Conservation (phyloP, 2,888 invertebrate genomes). For the Carterocephalus palaemon region DNA sequence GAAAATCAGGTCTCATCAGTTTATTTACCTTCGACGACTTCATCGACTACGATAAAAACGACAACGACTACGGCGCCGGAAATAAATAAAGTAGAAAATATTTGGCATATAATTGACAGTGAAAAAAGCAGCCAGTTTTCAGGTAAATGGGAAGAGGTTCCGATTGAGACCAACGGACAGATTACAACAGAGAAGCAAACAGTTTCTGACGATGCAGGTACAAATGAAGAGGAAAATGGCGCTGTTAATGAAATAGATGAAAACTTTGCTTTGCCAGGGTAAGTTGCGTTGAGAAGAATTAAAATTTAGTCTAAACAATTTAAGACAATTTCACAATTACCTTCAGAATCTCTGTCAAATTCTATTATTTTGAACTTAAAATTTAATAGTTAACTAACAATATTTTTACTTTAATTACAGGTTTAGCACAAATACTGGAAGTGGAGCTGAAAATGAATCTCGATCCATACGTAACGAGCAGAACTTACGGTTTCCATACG, state of each 20-base stretch:
- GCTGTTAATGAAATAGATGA: conserved; percentile 43
- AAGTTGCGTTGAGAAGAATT: conserved; percentile 33
- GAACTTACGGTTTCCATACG: conserved; percentile 64
- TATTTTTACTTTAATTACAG: conserved; percentile 44
- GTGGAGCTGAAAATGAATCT: conserved; percentile 69
- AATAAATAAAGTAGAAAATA: conserved; percentile 56
- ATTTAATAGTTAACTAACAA: conserved; percentile 12
- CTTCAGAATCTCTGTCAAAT: conserved; percentile 3
- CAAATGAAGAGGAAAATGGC: conserved; percentile 24
- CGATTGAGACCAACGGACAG: conserved; percentile 38
- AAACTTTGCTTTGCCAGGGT: conserved; percentile 70
- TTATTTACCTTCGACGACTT: conserved; percentile 43
- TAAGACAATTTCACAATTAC: no score
- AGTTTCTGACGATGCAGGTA: conserved; percentile 21
- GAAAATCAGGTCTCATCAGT: conserved; percentile 45
- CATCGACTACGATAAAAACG: conserved; percentile 33
- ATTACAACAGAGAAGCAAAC: conserved; percentile 26
- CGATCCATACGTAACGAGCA: conserved; percentile 67
- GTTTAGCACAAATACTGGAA: conserved; percentile 60
- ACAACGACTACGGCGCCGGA: conserved; percentile 44
- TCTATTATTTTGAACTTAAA: background rate
- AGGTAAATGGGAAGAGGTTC: conserved; percentile 59
- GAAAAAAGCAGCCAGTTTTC: conserved; percentile 57
- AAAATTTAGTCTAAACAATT: background rate
- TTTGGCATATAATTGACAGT: conserved; percentile 71